Evolutionary conservation across 53 echinoderm and acorn worm species (phyloP), one percentile per base, ranked within the genome.

Genomic region (Echinarachnius parma): DNA sequence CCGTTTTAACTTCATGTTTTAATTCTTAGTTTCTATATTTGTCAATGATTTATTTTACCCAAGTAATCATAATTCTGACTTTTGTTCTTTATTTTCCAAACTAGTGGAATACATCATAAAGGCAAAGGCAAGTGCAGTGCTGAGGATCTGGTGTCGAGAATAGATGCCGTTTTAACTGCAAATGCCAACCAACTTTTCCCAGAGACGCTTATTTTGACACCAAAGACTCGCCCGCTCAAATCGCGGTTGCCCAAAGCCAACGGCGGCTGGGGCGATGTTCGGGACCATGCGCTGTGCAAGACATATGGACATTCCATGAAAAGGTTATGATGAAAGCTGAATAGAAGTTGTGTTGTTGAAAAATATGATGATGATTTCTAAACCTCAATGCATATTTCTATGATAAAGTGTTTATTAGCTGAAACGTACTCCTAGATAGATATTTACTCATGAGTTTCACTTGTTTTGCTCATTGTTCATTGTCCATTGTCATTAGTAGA

Each of bases 241-340:
- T 33, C 75, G 5, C 85, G 82, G 60, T 76, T 74, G 27, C 82
- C 98, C 28, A 88, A 88, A 60, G 80, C 98, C 34, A 98, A 98
- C 55, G 98, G 98, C 1, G 98, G 98, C 36, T 98, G 98, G 98
- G 98, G 98, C 0, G 98, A 98, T 31, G 76, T 98, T 20, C 39
- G 98, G 5, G 98, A 98, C 50, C 98, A 91, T 49, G 77, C 91
- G 2, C 34, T 98, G 2, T 98, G 98, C 62, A 82, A 71, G 83
- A 85, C 91, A 3, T 98, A 98, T 21, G 88, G 91, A 21, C 13
- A n/a, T 16, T 3, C 33, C n/a, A 69, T 23, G 31, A 33, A 33
- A 20, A 14, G 1, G 14, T n/a, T 72, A 72, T 72, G 74, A 72
- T 72, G 14, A 72, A 54, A 57, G 74, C 57, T 56, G 74, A 69